These are phyloP conservation scores for Hyla sarda DNA, from an alignment of 2,113 vertebrate species.

Conservation along the genomic window DNA sequence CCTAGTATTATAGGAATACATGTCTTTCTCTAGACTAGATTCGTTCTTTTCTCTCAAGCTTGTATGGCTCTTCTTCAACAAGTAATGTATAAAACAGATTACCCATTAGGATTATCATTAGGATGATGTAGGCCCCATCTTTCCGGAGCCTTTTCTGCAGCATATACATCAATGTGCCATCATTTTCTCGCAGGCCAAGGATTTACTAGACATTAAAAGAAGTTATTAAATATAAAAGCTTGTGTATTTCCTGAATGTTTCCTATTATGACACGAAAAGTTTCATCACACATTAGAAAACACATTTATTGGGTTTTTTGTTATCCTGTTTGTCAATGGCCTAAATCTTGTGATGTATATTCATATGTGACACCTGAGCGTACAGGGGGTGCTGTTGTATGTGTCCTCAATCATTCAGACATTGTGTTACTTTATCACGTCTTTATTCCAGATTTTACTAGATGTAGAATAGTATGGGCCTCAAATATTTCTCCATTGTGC, in stretches of 20 bases:
- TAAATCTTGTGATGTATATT: background rate
- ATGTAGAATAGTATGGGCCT: background rate
- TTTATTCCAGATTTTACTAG: background rate
- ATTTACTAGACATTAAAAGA: slow-evolving; percentile 20
- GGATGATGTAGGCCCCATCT: background rate
- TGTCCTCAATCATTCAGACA: background rate
- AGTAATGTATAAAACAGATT: background rate
- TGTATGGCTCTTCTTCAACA: background rate
- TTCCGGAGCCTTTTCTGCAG: slow-evolving; percentile 3
- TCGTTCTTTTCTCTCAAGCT: background rate
- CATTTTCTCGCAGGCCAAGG: slow-evolving; percentile 21
- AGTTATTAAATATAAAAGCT: slow-evolving; percentile 22
- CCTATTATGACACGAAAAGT: background rate
- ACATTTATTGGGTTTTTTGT: background rate
- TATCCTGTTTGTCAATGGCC: background rate
- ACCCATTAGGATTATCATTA: background rate
- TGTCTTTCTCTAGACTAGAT: background rate
- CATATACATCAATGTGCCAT: slow-evolving; percentile 6
- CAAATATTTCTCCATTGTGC: background rate
- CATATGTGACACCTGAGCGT: background rate
- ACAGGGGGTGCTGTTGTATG: background rate
- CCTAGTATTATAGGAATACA: background rate
- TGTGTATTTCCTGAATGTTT: background rate
- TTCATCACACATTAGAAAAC: background rate
- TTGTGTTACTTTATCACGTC: background rate